These are phyloP conservation scores for Meda fulgida DNA, from an alignment of 2,797 vertebrate species.

Conservation along the genomic window DNA sequence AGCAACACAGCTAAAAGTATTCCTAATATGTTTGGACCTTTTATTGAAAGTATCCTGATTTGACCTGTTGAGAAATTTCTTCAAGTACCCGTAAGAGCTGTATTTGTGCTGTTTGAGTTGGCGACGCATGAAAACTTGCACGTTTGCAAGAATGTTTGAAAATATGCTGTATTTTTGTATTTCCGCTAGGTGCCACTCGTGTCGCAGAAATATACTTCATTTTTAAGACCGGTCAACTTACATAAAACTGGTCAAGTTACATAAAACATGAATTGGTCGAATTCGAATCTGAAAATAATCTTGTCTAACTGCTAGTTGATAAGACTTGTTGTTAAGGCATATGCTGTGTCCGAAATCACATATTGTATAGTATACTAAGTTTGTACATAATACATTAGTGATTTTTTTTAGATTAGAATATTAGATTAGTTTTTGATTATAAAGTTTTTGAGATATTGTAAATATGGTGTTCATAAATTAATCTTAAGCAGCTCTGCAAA, in stretches of 20 bases:
- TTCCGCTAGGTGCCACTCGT: no score
- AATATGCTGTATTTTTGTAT: neutral
- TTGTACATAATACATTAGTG: neutral
- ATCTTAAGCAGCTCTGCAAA: neutral
- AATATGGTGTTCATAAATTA: neutral
- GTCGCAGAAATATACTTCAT: neutral
- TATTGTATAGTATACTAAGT: neutral
- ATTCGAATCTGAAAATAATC: neutral
- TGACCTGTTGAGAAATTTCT: no score
- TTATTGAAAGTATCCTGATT: no score
- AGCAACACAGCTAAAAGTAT: neutral
- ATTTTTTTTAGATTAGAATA: neutral
- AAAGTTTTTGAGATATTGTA: neutral
- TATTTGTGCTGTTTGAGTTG: neutral
- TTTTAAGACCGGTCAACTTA: neutral
- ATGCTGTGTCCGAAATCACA: neutral
- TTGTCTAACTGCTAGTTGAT: neutral
- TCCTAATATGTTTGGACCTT: no score
- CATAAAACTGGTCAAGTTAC: no score
- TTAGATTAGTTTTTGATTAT: neutral
- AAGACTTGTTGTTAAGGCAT: neutral
- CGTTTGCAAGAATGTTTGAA: no score
- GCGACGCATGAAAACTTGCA: no score
- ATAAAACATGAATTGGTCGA: no score
- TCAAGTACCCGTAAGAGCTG: no score